Evolutionary conservation across 2,797 vertebrate genomes (phyloP), one percentile per base, ranked within the genome.

Genomic region (Danio choprae): DNA sequence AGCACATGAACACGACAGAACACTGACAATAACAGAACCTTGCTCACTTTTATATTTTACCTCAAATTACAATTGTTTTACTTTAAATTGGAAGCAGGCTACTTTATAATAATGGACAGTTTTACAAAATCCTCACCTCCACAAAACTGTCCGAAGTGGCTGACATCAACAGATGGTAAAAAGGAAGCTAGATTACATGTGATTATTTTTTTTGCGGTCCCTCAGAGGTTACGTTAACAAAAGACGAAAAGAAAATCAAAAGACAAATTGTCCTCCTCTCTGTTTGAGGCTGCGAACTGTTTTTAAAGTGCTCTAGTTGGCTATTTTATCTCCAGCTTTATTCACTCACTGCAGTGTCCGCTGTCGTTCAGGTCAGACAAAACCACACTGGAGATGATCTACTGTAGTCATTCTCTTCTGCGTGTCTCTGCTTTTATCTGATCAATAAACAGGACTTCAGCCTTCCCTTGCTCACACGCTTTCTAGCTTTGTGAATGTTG

Each of bases 391-490:
- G 43, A 73, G 48, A 48, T 59, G 50, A 79, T 59, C 50, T 67
- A 12, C 80, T 77, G 48, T 76, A 65, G 69, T 79, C 85, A 81
- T 89, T 89, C 80, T 89, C 84, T 81, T 87, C 40, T 79, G 81
- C 75, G 63, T 82, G 83, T 78, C 82, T 83, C 72, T 84, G 89
- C 86, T 90, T 87, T 87, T 88, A 87, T 84, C 83, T 84, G 87
- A 91, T 92, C 91, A 85, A 90, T 92, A 87, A 85, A 83, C 86
- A 87, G 86, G 83, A 84, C 87, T 80, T 84, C 76, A 78, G 80
- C 76, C 41, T 63, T 8, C 50, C 55, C 79, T 81, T 36, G 41
- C 16, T 72, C 18, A 53, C 69, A 51, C 53, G 72, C 46, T 63
- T 46, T 69, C 64, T 65, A 63, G 69, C 55, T 74, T 41, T 74